Base-by-base conservation (phyloP, 2,113 vertebrate genomes). In the Alligator mississippiensis region DNA sequence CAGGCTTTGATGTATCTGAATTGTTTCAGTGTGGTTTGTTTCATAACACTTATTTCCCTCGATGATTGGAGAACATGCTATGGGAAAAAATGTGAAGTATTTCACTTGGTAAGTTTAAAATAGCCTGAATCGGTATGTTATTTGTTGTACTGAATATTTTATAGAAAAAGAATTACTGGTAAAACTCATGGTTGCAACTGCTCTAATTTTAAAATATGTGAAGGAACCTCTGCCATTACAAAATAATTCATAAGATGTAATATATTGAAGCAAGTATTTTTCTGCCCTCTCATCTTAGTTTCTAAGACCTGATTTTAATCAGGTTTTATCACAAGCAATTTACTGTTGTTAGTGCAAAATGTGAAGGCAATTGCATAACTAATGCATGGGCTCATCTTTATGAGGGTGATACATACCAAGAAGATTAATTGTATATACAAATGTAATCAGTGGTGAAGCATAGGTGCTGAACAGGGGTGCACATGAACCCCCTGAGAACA, bases 101-200 rank as follows among this genome's bases (percentile, higher is more conserved):
- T 97, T 96, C 92, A 90, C 82, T 97, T 84, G 60, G 24, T 94
- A 94, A 88, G 84, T 95, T 97, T 97, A 97, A 97, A 98, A 97
- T 93, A 97, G 81, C 80, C 86, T 63, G 16, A 92, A 89, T 90
- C 84, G 92, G 57, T 95, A 88, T 97, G 94, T 90, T 97, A 97
- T 97, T 96, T 97, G 88, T 96, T 96, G 93, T 96, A 92, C 94
- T 80, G 86, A 95, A 89, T 96, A 87, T 93, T 93, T 97, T 93
- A 90, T 91, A 95, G 92, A 93, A 95, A 93, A 95, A 96, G 84
- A 12, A 90, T 79, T 90, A 89, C 86, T 87, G 77, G 55, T 97
- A 92, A 96, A 96, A 94, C 64, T 96, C 89, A 80, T 27, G 68
- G 38, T 57, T 94, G n/a, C 77, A 88, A 84, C 84, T 95, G 95